A percentile compares a stretch with the other conserved stretches of the same genome.
Evolutionary conservation across 1,140 invertebrate species (phyloP).

Genomic region (Zelostemma sp.): DNA sequence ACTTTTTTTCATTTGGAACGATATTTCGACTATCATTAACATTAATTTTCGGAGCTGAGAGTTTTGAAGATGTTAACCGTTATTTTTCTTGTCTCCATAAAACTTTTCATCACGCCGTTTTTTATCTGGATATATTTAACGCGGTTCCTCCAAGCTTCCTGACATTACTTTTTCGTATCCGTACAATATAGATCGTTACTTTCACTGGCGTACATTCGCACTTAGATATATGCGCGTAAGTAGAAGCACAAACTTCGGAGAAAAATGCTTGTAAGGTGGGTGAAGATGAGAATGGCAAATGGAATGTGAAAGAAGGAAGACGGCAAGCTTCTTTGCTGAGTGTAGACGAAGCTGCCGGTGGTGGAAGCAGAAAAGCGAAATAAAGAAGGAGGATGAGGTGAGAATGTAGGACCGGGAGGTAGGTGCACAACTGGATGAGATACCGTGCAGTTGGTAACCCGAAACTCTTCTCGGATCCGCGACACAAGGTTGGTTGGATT

Average conservation of each 20-base stretch:
- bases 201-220: slow-evolving; percentile 21
- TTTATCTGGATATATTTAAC: slow-evolving; percentile 22
- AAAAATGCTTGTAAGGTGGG: slow-evolving; percentile 25
- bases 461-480: slow-evolving; percentile 35
- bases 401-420: slow-evolving; percentile 1
- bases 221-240: slow-evolving; percentile 15
- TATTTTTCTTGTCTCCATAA: not conserved
- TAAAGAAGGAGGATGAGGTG: slow-evolving; percentile 2
- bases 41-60: no score
- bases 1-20: no score
- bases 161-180: slow-evolving; percentile 23
- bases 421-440: slow-evolving; percentile 27
- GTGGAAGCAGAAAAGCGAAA: slow-evolving; percentile 3
- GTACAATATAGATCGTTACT: slow-evolving; percentile 19
- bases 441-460: slow-evolving; percentile 38
- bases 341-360: slow-evolving; percentile 5
- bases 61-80: no score
- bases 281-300: slow-evolving; percentile 35
- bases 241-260: slow-evolving; percentile 17
- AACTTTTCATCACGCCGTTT: not conserved
- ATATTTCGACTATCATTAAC: no score
- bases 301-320: slow-evolving; percentile 37
- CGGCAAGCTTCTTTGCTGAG: not conserved
- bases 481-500: slow-evolving; percentile 30
- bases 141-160: slow-evolving; percentile 22